phyloP scores from a whole-genome alignment of 1,140 invertebrate genomes.

The Macrostomum lignano region DNA sequence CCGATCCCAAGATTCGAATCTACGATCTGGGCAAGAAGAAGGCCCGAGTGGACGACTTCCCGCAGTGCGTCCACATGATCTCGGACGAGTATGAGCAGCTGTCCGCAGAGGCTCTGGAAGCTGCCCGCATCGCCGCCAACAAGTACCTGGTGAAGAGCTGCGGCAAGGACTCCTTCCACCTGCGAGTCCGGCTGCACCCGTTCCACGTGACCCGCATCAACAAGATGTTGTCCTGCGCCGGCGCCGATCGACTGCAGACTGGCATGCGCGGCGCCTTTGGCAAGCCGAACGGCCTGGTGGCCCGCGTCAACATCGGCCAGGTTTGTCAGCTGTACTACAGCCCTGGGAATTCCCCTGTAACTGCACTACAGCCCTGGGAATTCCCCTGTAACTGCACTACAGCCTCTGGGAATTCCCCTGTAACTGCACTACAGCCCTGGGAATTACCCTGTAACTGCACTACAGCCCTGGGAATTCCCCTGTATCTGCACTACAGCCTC shows the following conservation, averaged over 20 bases:
- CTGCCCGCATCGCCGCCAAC: conserved; percentile 92
- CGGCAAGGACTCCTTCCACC: conserved; percentile 96
- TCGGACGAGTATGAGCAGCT: conserved; percentile 99
- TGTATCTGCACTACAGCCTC: no score
- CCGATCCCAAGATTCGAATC: conserved; percentile 86
- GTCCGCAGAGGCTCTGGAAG: conserved; percentile 82
- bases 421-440: no score
- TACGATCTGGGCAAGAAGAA: conserved; percentile 96
- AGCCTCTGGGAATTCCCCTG: no score
- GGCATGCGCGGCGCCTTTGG: conserved; percentile 99
- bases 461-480: no score
- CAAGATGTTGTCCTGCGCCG: conserved; percentile 99
- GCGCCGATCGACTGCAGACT: conserved; percentile 99
- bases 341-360: no score
- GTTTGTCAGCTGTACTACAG: no score
- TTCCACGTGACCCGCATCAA: conserved; percentile 99
- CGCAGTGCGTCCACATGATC: conserved; percentile 76
- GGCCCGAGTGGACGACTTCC: conserved; percentile 82
- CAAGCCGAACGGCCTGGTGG: conserved; percentile 91
- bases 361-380: no score
- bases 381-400: no score
- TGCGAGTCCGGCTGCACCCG: conserved; percentile 80
- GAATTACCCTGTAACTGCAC: no score
- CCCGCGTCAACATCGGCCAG: conserved; percentile 58
- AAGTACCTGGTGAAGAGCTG: conserved; percentile 64